phyloP scores from a whole-genome alignment of 2,797 vertebrate species.

The Typhlichthys subterraneus region DNA sequence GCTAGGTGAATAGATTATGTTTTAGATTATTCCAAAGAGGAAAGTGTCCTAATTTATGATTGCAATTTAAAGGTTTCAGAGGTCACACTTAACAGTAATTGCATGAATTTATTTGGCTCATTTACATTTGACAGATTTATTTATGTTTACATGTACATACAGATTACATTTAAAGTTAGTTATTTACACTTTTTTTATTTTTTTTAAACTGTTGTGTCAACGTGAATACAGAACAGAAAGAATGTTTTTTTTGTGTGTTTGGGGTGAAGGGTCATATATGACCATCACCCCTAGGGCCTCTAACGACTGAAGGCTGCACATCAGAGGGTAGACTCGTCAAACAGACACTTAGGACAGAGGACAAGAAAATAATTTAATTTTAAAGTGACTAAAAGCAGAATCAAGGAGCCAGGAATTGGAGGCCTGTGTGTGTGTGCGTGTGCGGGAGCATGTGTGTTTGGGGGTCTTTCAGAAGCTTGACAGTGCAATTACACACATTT shows the following conservation, averaged over 20 bases:
- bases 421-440: conserved; percentile 38
- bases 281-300: conserved; percentile 20
- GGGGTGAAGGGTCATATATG: neutral
- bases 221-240: conserved; percentile 11
- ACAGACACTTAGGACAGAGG: conserved; percentile 48
- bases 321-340: conserved; percentile 75
- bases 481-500: conserved; percentile 85
- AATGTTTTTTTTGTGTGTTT: neutral
- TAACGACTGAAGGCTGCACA: conserved; percentile 80
- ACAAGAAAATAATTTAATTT: conserved; percentile 88
- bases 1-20: neutral
- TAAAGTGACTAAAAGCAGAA: conserved; percentile 84
- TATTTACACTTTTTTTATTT: too few relatives aligned
- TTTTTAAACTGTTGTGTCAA: neutral
- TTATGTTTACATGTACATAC: too few relatives aligned
- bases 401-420: conserved; percentile 18
- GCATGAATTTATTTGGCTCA: too few relatives aligned
- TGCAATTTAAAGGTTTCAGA: too few relatives aligned
- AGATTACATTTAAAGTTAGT: too few relatives aligned
- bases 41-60: too few relatives aligned
- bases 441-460: conserved; percentile 33
- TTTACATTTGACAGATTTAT: too few relatives aligned
- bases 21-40: neutral
- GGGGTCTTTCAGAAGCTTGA: conserved; percentile 78
- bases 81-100: too few relatives aligned